A percentile compares a stretch with the other conserved stretches of the same genome.
These are phyloP conservation scores for Pogona vitticeps DNA, from an alignment of 2,113 vertebrate genomes.

Conservation along the genomic window DNA sequence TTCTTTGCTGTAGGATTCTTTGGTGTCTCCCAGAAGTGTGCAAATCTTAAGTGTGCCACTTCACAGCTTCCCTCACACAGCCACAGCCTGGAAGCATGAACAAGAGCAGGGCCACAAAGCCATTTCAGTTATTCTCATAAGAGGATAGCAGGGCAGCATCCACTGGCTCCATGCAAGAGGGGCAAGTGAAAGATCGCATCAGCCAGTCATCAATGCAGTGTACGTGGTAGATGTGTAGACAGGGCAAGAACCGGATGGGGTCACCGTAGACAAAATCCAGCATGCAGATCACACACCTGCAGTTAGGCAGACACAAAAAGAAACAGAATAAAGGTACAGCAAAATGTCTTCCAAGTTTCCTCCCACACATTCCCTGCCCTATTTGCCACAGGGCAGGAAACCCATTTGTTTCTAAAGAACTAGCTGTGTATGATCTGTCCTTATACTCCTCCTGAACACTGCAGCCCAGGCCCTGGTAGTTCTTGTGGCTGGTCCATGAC, in stretches of 20 bases:
- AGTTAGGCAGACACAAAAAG: not conserved
- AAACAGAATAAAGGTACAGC: not conserved
- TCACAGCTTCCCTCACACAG: not conserved
- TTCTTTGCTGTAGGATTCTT: conserved; percentile 23
- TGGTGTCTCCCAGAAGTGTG: conserved; percentile 38
- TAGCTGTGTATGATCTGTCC: not conserved
- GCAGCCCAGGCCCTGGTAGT: not conserved
- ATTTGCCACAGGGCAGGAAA: not conserved
- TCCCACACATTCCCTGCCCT: not conserved
- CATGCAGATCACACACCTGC: conserved; percentile 72
- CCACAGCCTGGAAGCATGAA: conserved; percentile 21
- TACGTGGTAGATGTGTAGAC: conserved; percentile 65
- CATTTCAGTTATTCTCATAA: conserved; percentile 58
- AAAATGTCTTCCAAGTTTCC: not conserved
- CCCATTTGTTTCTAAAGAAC: not conserved
- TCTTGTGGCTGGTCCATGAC: not conserved
- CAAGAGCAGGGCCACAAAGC: not conserved
- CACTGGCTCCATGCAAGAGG: conserved; percentile 69
- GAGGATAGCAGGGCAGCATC: conserved; percentile 64
- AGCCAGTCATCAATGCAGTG: conserved; percentile 70
- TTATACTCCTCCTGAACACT: not conserved
- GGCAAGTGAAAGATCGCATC: conserved; percentile 67
- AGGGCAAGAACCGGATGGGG: conserved; percentile 64
- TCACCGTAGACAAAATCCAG: conserved; percentile 65
- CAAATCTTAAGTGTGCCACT: conserved; percentile 6